These are phyloP conservation scores for Diprion similis DNA, from an alignment of 1,140 invertebrate species.

Conservation along the genomic window DNA sequence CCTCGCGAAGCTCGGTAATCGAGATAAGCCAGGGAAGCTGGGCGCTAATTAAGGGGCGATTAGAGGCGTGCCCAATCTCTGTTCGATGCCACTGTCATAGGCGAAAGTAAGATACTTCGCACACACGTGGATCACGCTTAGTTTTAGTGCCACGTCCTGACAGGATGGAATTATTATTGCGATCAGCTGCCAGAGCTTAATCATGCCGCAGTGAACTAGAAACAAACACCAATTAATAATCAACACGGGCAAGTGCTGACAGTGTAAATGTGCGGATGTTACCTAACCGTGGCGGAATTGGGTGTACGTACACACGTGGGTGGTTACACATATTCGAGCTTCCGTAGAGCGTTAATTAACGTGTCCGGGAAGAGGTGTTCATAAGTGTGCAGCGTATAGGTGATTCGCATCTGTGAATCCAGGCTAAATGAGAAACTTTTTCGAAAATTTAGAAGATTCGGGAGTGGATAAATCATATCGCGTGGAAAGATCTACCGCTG, in stretches of 20 bases:
- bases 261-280: background rate
- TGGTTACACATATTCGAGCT: background rate
- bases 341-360: too few species aligned
- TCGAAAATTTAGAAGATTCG: too few species aligned
- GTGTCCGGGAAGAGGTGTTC: too few species aligned
- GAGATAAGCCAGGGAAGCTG: background rate
- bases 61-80: background rate
- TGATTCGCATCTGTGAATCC: too few species aligned
- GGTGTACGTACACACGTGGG: background rate
- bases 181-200: background rate
- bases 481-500: too few species aligned
- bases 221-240: conserved; percentile 14
- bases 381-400: too few species aligned
- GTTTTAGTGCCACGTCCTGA: background rate
- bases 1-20: too few species aligned
- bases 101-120: background rate
- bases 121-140: background rate
- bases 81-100: background rate
- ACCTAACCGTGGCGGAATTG: background rate
- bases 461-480: too few species aligned
- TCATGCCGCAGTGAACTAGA: background rate
- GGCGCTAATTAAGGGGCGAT: background rate
- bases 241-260: background rate
- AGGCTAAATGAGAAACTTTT: too few species aligned
- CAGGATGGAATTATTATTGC: conserved; percentile 12